Evolutionary conservation across 2,113 vertebrate genomes (phyloP), one percentile per base, ranked within the genome.

Genomic region (Spea multiplicata): DNA sequence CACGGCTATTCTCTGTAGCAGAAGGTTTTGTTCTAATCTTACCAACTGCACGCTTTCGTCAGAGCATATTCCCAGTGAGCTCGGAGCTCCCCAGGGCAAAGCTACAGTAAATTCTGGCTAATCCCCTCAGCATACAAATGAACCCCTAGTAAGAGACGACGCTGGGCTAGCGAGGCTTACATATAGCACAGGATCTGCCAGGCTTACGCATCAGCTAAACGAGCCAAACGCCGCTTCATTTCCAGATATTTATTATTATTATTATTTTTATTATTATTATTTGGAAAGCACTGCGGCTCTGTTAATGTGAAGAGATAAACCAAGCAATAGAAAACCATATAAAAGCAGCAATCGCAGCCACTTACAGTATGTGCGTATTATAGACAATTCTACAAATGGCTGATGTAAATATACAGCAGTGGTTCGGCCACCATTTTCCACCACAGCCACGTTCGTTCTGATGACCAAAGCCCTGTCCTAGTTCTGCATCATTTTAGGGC

Each of bases 51-150:
- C 85, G 84, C 91, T 75, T 89, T 93, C 91, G 81, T 88, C 88
- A 86, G 88, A 93, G 90, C 86, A 87, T 89, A 89, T 91, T 94
- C 94, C 94, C 90, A 89, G 92, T 91, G 90, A 88, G 86, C 84
- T 82, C 91, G 90, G 91, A 89, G 89, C 88, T 92, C 92, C 93
- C 93, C 89, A 90, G 88, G 87, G 93, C 72, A 89, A 94, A 92
- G 91, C 94, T 94, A 92, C 86, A 91, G 94, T 93, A 93, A 95
- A 96, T 95, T 95, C 94, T 87, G 85, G 91, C 93, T 96, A 95
- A 97, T 96, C 94, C 92, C 93, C 89, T 92, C 93, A 91, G 95
- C 95, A 95, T 93, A 94, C 94, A 92, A 95, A 96, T 96, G 91
- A 95, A 93, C 84, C 84, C 92, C 91, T 86, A 89, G 92, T 90